Evolutionary conservation across 2,888 invertebrate genomes (phyloP).

Genomic region (Luperina testacea): DNA sequence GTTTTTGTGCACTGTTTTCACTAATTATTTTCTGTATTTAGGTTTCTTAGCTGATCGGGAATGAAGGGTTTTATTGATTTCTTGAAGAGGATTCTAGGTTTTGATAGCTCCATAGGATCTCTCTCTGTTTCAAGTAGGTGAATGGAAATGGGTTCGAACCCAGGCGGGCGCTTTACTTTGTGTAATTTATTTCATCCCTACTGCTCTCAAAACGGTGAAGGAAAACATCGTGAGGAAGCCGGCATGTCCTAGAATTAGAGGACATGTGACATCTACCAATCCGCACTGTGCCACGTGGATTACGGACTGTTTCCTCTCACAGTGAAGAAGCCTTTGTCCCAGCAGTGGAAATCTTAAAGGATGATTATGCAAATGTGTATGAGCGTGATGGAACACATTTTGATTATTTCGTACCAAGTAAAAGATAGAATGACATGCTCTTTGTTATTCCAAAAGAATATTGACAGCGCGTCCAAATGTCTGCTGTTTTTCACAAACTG

Average conservation of each 20-base stretch:
- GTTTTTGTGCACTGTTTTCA: slow-evolving; percentile 46
- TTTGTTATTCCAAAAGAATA: neutral
- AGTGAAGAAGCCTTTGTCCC: neutral
- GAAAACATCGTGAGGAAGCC: neutral
- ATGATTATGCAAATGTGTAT: no score
- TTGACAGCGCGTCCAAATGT: neutral
- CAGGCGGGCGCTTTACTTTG: no score
- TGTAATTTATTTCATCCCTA: neutral
- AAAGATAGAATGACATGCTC: no score
- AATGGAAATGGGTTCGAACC: neutral
- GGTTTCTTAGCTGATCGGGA: slow-evolving; percentile 37
- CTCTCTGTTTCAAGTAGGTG: neutral
- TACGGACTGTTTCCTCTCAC: neutral
- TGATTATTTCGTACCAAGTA: neutral
- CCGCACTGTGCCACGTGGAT: neutral
- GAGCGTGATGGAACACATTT: neutral
- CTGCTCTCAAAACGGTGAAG: neutral
- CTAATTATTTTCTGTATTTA: slow-evolving; percentile 43
- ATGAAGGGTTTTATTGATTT: slow-evolving; percentile 26
- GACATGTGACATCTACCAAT: no score
- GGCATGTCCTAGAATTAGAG: no score
- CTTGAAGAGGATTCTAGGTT: slow-evolving; percentile 9
- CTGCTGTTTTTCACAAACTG: slow-evolving; percentile 1
- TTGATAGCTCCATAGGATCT: neutral
- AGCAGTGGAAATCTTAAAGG: neutral